A percentile compares a stretch with the other conserved stretches of the same genome.
Evolutionary conservation across 2,888 invertebrate genomes (phyloP).

Genomic region (Autographa pulchrina): DNA sequence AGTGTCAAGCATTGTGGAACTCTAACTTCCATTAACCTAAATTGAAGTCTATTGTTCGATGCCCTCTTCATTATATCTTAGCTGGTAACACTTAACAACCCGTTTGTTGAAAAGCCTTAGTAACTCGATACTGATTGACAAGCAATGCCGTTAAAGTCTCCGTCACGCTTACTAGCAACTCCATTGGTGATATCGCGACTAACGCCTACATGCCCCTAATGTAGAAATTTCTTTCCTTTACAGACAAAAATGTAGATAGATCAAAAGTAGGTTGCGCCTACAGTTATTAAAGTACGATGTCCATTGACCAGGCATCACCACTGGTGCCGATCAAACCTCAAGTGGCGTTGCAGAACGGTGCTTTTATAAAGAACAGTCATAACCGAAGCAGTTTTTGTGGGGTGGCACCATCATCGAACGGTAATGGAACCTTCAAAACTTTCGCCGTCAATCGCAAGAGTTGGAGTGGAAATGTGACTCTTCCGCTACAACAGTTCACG

Average conservation of each 20-base stretch:
- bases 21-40: conserved; percentile 78
- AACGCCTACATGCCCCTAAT: conserved; percentile 64
- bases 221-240: conserved; percentile 79
- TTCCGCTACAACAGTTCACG: conserved; percentile 85
- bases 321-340: conserved; percentile 88
- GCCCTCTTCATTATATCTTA: conserved; percentile 74
- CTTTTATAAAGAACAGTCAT: conserved; percentile 88
- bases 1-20: conserved; percentile 66
- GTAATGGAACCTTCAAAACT: conserved; percentile 86
- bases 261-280: conserved; percentile 75
- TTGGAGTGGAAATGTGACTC: conserved; percentile 88
- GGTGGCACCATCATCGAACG: conserved; percentile 83
- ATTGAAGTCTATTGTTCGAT: conserved; percentile 76
- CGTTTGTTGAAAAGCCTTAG: conserved; percentile 66
- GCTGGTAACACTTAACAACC: conserved; percentile 69
- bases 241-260: conserved; percentile 88
- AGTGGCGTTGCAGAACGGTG: conserved; percentile 80
- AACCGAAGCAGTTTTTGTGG: conserved; percentile 89
- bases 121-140: conserved; percentile 61
- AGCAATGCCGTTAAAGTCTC: conserved; percentile 65
- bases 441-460: conserved; percentile 88
- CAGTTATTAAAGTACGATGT: conserved; percentile 84
- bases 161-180: conserved; percentile 69
- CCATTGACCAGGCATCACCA: conserved; percentile 88
- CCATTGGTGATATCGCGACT: conserved; percentile 71